These are phyloP conservation scores for Pyxicephalus adspersus DNA, from an alignment of 2,113 vertebrate species.

Conservation along the genomic window DNA sequence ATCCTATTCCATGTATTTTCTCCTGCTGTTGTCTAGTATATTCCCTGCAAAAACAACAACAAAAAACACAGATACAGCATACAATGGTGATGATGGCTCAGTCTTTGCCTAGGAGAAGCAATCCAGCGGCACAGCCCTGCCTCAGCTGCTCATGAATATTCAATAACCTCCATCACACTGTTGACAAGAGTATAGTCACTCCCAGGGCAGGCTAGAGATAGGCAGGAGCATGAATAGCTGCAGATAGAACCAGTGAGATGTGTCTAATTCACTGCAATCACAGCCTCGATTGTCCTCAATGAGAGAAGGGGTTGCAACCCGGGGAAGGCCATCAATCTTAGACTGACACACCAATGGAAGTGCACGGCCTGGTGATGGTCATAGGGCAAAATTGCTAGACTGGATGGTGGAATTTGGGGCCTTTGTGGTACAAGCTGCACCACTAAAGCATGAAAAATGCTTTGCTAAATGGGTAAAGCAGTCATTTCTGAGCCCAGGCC, in stretches of 20 bases:
- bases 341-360: background rate
- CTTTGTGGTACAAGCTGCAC: too few relatives aligned
- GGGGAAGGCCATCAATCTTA: slow-evolving; percentile 6
- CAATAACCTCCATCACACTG: slow-evolving; percentile 33
- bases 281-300: slow-evolving; percentile 39
- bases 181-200: slow-evolving; percentile 50
- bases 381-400: too few relatives aligned
- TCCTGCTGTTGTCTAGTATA: background rate
- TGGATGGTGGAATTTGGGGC: too few relatives aligned
- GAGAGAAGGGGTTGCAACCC: background rate
- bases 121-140: slow-evolving; percentile 51
- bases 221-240: slow-evolving; percentile 41
- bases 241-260: slow-evolving; percentile 39
- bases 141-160: slow-evolving; percentile 54
- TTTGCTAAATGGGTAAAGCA: too few relatives aligned
- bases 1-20: slow-evolving; percentile 23
- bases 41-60: background rate
- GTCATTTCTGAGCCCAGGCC: too few relatives aligned
- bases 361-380: background rate
- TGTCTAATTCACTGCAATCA: slow-evolving; percentile 48
- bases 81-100: slow-evolving; percentile 38
- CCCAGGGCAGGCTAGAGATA: slow-evolving; percentile 17
- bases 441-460: too few relatives aligned
- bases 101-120: slow-evolving; percentile 16
- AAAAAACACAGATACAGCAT: background rate